A percentile compares a stretch with the other conserved stretches of the same genome.
Conservation (phyloP, 2,888 invertebrate genomes). For the Proisotoma minuta region DNA sequence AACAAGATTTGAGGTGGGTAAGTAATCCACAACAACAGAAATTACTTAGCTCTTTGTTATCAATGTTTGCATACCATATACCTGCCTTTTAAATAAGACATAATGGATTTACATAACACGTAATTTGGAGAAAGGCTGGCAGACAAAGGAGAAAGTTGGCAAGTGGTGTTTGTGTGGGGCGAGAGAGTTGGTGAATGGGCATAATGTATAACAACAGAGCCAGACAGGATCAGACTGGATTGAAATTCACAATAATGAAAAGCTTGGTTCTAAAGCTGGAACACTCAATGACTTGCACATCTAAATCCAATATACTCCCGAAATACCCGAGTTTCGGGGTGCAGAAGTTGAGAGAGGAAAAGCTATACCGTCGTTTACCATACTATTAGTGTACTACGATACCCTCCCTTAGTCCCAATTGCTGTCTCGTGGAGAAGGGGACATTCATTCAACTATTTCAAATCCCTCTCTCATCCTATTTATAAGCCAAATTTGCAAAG, state of each 20-base stretch:
- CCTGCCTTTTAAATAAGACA: too few species aligned
- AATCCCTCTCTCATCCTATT: too few species aligned
- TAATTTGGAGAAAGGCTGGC: too few species aligned
- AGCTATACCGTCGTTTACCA: not conserved
- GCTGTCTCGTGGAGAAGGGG: not conserved
- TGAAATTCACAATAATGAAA: not conserved
- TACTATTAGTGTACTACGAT: not conserved
- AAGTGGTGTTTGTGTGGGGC: too few species aligned
- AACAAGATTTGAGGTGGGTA: not conserved
- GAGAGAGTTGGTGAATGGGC: too few species aligned
- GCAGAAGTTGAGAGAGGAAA: not conserved
- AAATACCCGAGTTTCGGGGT: not conserved
- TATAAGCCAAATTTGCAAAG: too few species aligned
- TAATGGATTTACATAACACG: too few species aligned
- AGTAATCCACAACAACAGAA: not conserved
- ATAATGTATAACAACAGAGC: not conserved
- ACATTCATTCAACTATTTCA: not conserved
- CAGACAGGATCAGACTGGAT: not conserved
- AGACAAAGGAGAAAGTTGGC: too few species aligned
- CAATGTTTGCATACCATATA: not conserved
- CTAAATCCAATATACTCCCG: not conserved
- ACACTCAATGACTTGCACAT: constrained; percentile 1
- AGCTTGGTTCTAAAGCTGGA: not conserved
- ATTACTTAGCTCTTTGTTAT: not conserved
- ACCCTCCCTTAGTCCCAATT: not conserved